phyloP scores from a whole-genome alignment of 2,888 invertebrate species.

The Rhagophthalmus giganteus region DNA sequence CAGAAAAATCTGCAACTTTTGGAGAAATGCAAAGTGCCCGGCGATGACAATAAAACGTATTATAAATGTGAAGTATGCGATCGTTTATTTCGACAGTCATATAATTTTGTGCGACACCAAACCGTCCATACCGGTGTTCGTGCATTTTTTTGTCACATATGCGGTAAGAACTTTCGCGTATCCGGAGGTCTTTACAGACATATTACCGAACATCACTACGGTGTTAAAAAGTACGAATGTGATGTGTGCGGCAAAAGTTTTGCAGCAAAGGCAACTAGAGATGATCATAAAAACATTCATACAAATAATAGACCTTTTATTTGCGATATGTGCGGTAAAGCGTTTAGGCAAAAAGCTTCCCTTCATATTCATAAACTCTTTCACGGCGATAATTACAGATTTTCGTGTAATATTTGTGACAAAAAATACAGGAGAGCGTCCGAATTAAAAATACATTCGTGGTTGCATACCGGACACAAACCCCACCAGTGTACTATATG shows the following conservation, averaged over 20 bases:
- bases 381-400: conserved; percentile 52
- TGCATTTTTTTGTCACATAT: conserved; percentile 58
- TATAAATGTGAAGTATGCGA: conserved; percentile 56
- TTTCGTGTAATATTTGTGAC: conserved; percentile 58
- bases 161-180: conserved; percentile 59
- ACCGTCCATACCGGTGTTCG: conserved; percentile 55
- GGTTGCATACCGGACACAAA: conserved; percentile 61
- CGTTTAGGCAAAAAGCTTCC: conserved; percentile 59
- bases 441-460: conserved; percentile 60
- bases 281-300: conserved; percentile 60
- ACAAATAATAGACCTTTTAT: conserved; percentile 55
- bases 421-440: conserved; percentile 60
- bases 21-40: conserved; percentile 40
- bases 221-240: conserved; percentile 58
- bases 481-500: conserved; percentile 60
- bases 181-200: conserved; percentile 60
- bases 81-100: conserved; percentile 46
- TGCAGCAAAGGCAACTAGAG: conserved; percentile 56
- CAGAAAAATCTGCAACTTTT: conserved; percentile 37
- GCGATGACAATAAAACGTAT: conserved; percentile 41
- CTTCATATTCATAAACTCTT: conserved; percentile 57
- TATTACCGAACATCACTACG: conserved; percentile 56
- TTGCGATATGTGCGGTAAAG: conserved; percentile 61
- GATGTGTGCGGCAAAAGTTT: conserved; percentile 57
- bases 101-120: conserved; percentile 56